Base-by-base conservation (phyloP, 2,888 invertebrate genomes). In the Polydrusus tereticollis region DNA sequence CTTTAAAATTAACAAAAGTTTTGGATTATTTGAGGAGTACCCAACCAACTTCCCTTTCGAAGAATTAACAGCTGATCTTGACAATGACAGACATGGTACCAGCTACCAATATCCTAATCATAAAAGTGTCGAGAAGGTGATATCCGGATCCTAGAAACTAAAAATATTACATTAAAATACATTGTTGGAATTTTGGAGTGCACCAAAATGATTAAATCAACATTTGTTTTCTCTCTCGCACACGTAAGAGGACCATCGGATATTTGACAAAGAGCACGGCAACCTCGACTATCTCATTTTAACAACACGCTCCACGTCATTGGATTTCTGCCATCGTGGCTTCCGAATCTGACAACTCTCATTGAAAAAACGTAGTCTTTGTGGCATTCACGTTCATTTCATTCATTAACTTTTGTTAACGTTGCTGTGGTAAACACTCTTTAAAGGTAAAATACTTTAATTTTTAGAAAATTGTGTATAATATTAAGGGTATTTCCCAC, bases 271-370 rank as follows among this genome's bases (percentile, higher is more conserved):
- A 26, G 21, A 6, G 14, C 6, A 50, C 6, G 6, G 5, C 3
- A 0, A 10, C 16, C 18, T 29, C 18, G 29, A 55, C 52, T 16
- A 7, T 0, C 29, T 26, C 52, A 7, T 55, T 55, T 26, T 55
- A 50, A 23, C 64, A 64, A 64, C 66, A 29, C 26, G 57, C 66
- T 66, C 66, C 66, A 66, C 66, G 66, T 66, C 66, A 66, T 66
- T 38, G 16, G 10, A 36, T 41, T 57, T 57, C 16, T 50, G 55
- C 43, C 52, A 57, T 57, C 66, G 66, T 59, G 59, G 59, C 59
- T 41, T n/a, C 26, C 1, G 16, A 26, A 63, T 47, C 29, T 63
- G 63, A 63, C 47, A 63, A 29, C 18, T 63, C 26, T 23, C 29
- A 23, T 38, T 14, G 16, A 20, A 29, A 26, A 36, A 20, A 43